Percentiles rank a stretch among this genome's conserved stretches.
These are phyloP conservation scores for Leptobrachium ailaonicum DNA, from an alignment of 2,113 vertebrate genomes.

Conservation along the genomic window DNA sequence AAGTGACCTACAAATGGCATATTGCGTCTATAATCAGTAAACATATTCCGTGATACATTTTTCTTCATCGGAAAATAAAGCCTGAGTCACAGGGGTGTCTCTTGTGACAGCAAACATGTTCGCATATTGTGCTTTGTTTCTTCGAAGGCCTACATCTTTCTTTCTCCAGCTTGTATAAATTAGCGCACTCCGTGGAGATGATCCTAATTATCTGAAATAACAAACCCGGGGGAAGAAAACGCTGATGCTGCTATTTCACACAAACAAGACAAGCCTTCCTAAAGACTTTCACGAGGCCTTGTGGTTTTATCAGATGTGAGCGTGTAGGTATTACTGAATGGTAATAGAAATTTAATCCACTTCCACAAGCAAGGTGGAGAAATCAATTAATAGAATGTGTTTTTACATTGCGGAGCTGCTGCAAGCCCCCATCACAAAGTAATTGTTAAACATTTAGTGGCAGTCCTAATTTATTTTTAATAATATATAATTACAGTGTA, in stretches of 20 bases:
- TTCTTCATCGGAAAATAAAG: neutral
- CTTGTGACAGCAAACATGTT: slow-evolving; percentile 11
- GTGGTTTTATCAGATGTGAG: slow-evolving; percentile 22
- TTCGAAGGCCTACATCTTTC: slow-evolving; percentile 23
- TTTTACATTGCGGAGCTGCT: neutral
- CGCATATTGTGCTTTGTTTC: slow-evolving; percentile 15
- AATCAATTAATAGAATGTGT: slow-evolving; percentile 1
- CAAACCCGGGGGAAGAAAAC: slow-evolving; percentile 28
- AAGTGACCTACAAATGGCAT: neutral
- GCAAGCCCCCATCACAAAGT: neutral
- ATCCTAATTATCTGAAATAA: slow-evolving; percentile 46
- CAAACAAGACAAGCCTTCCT: slow-evolving; percentile 20
- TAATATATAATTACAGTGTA: neutral
- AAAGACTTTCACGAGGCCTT: slow-evolving; percentile 14
- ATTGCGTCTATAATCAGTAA: neutral
- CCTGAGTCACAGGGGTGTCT: neutral
- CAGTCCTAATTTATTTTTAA: slow-evolving; percentile 1
- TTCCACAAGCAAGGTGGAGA: slow-evolving; percentile 11
- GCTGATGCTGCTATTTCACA: slow-evolving; percentile 35
- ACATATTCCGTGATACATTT: neutral
- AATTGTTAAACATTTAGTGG: neutral
- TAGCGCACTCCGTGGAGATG: slow-evolving; percentile 27
- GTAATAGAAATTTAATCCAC: slow-evolving; percentile 21
- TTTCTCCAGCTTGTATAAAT: slow-evolving; percentile 39
- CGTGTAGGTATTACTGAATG: slow-evolving; percentile 29